Base-by-base conservation (phyloP, 2,888 invertebrate species). In the Griposia aprilina region DNA sequence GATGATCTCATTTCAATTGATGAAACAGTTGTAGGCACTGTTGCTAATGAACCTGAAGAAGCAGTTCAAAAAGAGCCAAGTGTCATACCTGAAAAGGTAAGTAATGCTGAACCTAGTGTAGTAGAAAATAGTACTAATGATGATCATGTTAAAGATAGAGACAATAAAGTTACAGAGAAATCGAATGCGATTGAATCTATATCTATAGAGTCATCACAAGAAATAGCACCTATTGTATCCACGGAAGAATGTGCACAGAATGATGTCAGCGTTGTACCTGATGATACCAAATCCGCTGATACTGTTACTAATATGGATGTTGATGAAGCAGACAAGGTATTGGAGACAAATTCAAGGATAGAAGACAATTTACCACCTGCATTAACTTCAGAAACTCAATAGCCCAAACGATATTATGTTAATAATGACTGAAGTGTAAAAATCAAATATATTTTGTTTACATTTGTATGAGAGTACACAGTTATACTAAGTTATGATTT, bases 1-100 rank as follows among this genome's bases (percentile, higher is more conserved):
- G 93, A 94, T 76, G 92, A 93, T 85, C 82, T 84, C 60, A 89
- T 92, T 84, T 91, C 92, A 48, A 92, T 92, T 57, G 91, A 90
- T 69, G 92, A 93, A 78, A 93, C 92, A 55, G 74, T 90, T 52
- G 79, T 92, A 45, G 87, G 84, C 15, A 78, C 41, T 76, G 62
- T 62, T 41, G 85, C 78, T 73, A 86, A 80, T 45, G 80, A 79
- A 71, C 74, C 82, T 10, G 79, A 84, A 65, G 66, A 78, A 70
- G 72, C 78, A 65, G 72, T 30, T 71, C 77, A 52, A 36, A 73
- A 63, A 80, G 67, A 83, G 59, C 45, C 45, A 63, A 74, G 59
- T 67, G 41, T 57, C 6, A 62, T 36, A 23, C 23, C 62, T 23
- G 62, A 62, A 23, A 23, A 76, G 62, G 69, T 74, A 60, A 70